These are phyloP conservation scores for Oophaga pumilio DNA, from an alignment of 2,113 vertebrate genomes.

Conservation along the genomic window DNA sequence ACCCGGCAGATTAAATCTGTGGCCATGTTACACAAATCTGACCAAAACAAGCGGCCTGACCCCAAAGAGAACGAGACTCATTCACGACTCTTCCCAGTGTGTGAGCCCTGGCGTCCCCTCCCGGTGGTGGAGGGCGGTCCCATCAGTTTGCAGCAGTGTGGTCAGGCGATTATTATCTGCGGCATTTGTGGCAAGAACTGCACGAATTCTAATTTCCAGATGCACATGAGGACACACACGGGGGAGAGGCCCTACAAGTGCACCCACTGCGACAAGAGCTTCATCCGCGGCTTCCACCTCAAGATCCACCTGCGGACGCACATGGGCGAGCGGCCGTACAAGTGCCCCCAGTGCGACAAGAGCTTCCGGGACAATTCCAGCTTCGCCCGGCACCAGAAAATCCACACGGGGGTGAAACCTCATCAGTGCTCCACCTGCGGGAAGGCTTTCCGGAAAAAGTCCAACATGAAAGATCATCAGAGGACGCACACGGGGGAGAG, in stretches of 20 bases:
- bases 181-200: constrained; percentile 39
- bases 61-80: constrained; percentile 16
- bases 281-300: constrained; percentile 45
- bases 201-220: constrained; percentile 48
- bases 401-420: constrained; percentile 60
- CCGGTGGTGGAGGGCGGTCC: neutral
- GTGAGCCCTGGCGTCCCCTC: neutral
- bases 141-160: constrained; percentile 20
- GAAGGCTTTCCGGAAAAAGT: constrained; percentile 49
- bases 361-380: constrained; percentile 49
- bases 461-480: constrained; percentile 52
- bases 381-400: constrained; percentile 50
- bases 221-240: constrained; percentile 51
- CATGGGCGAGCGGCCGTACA: constrained; percentile 48
- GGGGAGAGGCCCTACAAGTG: constrained; percentile 50
- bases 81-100: neutral
- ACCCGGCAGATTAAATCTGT: constrained; percentile 23
- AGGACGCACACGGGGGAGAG: constrained; percentile 42
- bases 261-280: constrained; percentile 47
- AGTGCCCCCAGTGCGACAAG: constrained; percentile 47
- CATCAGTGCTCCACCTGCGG: constrained; percentile 32
- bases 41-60: constrained; percentile 34
- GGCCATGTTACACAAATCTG: neutral
- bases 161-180: constrained; percentile 38
- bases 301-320: constrained; percentile 50